Evolutionary conservation across 2,113 vertebrate genomes (phyloP), one percentile per base, ranked within the genome.

Genomic region (Grallaria varia): DNA sequence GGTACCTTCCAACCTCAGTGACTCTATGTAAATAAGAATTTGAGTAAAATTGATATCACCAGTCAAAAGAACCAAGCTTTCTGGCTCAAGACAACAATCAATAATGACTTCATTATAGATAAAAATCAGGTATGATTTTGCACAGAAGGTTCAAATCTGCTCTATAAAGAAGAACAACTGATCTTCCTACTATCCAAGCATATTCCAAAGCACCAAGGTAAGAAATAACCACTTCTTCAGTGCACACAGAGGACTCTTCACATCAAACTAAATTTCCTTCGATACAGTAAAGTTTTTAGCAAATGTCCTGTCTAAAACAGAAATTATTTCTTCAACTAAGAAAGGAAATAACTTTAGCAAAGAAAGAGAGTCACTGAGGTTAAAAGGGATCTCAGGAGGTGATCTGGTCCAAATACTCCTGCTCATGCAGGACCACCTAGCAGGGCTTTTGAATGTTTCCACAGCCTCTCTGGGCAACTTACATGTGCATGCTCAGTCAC

Each of bases 11-110:
- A 75, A 58, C 31, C 5, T 50, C 39, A 67, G 9, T 30, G 6
- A 50, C 10, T 39, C 44, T 13, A 22, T 9, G 31, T 40, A 75
- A 45, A 60, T 30, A 60, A 28, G 21, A 24, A 81, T 75, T 88
- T 82, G 73, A 55, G 53, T 40, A 30, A 89, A 87, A 49, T 6
- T 74, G 63, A 68, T 35, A 75, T 52, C 40, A 95, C 39, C 72
- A 90, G 71, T 91, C 69, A 83, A 90, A 94, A 78, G 28, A 68
- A 86, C 63, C 74, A 83, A 92, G 52, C 27, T 90, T 58, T 84
- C 80, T 94, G 72, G 66, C 25, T 68, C 28, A 92, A 83, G 31
- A 69, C 10, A 71, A 49, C n/a, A 50, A 94, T 90, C 89, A 80
- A 79, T 77, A 90, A 37, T 11, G 95, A 94, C 52, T 52, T 94